phyloP scores from a whole-genome alignment of 2,888 invertebrate species.

The Caenorhabditis zanzibari region DNA sequence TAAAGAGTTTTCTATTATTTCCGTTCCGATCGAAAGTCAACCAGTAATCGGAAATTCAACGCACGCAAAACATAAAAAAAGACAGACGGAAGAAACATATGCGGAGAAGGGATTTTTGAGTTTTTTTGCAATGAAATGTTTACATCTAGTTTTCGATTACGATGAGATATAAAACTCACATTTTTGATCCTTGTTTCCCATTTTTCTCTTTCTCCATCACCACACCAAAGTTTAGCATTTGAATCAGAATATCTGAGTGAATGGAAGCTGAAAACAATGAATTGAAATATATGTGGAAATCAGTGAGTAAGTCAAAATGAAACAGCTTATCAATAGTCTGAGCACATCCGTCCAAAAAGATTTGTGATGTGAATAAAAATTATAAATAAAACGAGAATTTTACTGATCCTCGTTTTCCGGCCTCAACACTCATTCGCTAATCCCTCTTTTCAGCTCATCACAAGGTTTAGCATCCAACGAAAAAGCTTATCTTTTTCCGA shows the following conservation, averaged over 20 bases:
- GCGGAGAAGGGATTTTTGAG: conserved; percentile 17
- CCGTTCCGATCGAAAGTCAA: conserved; percentile 38
- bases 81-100: conserved; percentile 27
- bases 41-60: conserved; percentile 30
- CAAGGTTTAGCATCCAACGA: conserved; percentile 14
- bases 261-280: background rate
- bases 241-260: background rate
- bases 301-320: background rate
- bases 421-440: conserved; percentile 19
- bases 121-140: conserved; percentile 16
- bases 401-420: conserved; percentile 28
- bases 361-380: conserved; percentile 42
- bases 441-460: conserved; percentile 39
- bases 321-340: background rate
- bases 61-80: conserved; percentile 44
- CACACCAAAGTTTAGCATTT: conserved; percentile 49
- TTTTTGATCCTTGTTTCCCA: conserved; percentile 11
- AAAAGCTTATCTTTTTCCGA: conserved; percentile 21
- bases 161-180: conserved; percentile 27
- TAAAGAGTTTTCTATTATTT: conserved; percentile 17
- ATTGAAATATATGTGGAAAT: background rate
- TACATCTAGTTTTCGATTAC: conserved; percentile 14
- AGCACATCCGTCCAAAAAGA: conserved; percentile 11
- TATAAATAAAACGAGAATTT: conserved; percentile 41
- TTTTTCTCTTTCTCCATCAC: conserved; percentile 29